phyloP scores from a whole-genome alignment of 1,140 invertebrate species.

The Drosophila tani region DNA sequence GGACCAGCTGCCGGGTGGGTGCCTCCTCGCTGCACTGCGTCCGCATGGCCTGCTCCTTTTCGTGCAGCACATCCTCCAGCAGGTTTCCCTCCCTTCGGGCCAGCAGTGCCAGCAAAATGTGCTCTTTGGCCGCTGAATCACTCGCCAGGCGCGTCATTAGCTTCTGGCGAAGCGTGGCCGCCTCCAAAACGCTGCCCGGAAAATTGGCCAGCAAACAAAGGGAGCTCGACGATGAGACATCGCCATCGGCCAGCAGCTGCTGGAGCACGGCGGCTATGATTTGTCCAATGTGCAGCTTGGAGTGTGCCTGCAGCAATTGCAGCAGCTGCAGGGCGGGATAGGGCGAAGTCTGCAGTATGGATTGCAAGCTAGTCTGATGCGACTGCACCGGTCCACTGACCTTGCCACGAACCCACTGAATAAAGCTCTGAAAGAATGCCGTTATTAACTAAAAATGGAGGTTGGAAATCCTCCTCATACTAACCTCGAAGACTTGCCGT shows the following conservation, averaged over 20 bases:
- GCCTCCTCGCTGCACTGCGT: constrained; percentile 8
- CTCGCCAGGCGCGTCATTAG: constrained; percentile 27
- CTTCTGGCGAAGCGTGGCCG: constrained; percentile 41
- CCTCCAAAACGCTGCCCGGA: constrained; percentile 50
- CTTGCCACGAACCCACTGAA: constrained; percentile 46
- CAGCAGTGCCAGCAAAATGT: constrained; percentile 54
- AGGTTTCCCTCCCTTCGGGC: constrained; percentile 46
- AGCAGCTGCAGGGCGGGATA: constrained; percentile 66
- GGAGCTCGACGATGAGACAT: constrained; percentile 42
- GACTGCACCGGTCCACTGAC: constrained; percentile 4
- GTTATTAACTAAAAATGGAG: background rate
- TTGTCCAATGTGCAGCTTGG: constrained; percentile 55
- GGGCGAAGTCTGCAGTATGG: constrained; percentile 24
- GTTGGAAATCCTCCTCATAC: background rate
- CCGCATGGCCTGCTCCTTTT: constrained; percentile 21
- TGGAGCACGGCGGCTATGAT: constrained; percentile 47
- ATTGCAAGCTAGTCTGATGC: constrained; percentile 32
- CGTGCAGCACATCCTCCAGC: constrained; percentile 33
- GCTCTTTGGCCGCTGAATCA: constrained; percentile 31
- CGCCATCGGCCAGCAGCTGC: constrained; percentile 37
- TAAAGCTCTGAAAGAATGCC: constrained; percentile 35
- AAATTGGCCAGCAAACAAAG: constrained; percentile 71
- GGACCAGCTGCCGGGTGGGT: constrained; percentile 53
- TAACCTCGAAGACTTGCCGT: constrained; percentile 48
- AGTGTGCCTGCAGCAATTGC: constrained; percentile 25